A percentile compares a stretch with the other conserved stretches of the same genome.
Conservation (phyloP, 2,888 invertebrate genomes). For the Athalia rosae region DNA sequence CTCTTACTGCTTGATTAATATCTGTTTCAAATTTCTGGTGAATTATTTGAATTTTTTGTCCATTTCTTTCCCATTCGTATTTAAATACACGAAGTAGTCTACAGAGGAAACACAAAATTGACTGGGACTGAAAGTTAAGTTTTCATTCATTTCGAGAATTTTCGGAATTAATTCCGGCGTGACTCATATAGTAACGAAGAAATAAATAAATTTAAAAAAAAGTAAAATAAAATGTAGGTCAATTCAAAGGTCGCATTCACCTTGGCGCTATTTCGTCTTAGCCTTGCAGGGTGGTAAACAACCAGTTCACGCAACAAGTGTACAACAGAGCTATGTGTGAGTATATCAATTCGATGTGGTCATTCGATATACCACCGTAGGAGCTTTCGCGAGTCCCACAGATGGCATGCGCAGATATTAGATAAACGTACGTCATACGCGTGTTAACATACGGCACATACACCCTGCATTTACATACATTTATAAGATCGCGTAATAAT, state of each 20-base stretch:
- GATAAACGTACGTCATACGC: not conserved
- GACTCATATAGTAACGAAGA: too few relatives aligned
- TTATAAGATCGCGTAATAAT: not conserved
- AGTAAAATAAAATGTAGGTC: not conserved
- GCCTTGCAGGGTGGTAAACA: conserved; percentile 32
- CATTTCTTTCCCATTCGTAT: too few relatives aligned
- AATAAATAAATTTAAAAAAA: too few relatives aligned
- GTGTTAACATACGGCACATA: not conserved
- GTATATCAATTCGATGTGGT: conserved; percentile 15
- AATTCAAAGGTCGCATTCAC: conserved; percentile 22
- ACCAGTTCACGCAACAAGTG: conserved; percentile 38
- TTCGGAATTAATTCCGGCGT: too few relatives aligned
- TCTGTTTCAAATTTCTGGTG: too few relatives aligned
- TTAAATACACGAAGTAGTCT: too few relatives aligned
- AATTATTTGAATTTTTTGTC: too few relatives aligned
- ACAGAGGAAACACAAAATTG: too few relatives aligned
- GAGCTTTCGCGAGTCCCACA: conserved; percentile 22
- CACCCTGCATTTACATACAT: not conserved
- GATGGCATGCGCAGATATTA: conserved; percentile 32
- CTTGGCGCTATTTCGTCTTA: conserved; percentile 38
- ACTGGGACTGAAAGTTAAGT: too few relatives aligned
- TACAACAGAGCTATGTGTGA: not conserved
- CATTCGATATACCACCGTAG: not conserved
- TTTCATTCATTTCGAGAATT: too few relatives aligned
- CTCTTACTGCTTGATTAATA: too few relatives aligned